Evolutionary conservation across 2,888 invertebrate genomes (phyloP), one percentile per base, ranked within the genome.

Genomic region (Axea sp.): DNA sequence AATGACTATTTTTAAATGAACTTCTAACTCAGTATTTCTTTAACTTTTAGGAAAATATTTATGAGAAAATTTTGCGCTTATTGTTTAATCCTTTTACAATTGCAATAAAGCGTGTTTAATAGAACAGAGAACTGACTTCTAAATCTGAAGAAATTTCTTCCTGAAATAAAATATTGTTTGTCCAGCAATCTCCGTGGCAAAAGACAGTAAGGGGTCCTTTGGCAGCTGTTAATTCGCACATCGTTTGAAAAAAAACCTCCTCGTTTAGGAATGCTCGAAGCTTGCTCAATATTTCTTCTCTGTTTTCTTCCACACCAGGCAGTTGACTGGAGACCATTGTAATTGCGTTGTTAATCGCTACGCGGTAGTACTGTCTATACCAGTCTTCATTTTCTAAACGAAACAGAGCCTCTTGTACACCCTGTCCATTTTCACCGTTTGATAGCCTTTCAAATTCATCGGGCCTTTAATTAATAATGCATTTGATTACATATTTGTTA

Each of bases 181-280:
- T 93, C 93, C 93, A 93, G 81, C 93, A 93, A 77, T 93, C 93
- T 0, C 93, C 93, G 78, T 93, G 93, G 53, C 92, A 91, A 76
- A 93, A 92, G 1, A 93, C 92, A 0, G 92, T 92, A 33, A 93
- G 82, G 0, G 92, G 91, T 30, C 93, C 92, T 76, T 89, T 89
- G 0, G 91, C 89, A 1, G 90, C 89, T 0, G 92, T 92, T 78
- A 92, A 84, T 15, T 91, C 89, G 62, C 92, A 89, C 93, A 93
- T 93, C 17, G 90, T 90, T 3, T 89, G 89, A 82, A 93, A 93
- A 83, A 93, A 93, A 0, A 90, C 89, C 0, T 92, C 90, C 77
- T 91, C 90, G 28, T 89, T 89, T 43, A 92, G 90, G 81, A 93
- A 93, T 39, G 88, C 88, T 22, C 87, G 88, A 75, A 93, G 89